Base-by-base conservation (phyloP, 2,797 vertebrate genomes). In the Galago senegalensis region DNA sequence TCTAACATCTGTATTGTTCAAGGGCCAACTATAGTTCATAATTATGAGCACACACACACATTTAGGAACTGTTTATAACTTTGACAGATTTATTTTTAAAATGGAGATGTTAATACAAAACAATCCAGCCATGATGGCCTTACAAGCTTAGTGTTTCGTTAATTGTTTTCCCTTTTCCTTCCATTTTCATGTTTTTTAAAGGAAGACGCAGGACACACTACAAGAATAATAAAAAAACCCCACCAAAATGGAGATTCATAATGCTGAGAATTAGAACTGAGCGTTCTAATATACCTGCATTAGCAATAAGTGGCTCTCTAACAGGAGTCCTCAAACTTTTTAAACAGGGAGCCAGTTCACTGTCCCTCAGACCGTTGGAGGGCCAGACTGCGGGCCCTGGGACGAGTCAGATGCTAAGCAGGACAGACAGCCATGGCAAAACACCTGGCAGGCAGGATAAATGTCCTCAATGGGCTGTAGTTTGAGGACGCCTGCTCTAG, bases 71-170 rank as follows among this genome's bases (percentile, higher is more conserved):
- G 9, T 63, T 88, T 9, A 86, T 27, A 16, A 81, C n/a, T 91
- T 17, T 29, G 67, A 82, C 4, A 27, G 37, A 73, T 95, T 94
- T 72, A 79, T 72, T 63, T 87, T 53, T 94, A 75, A 87, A 58
- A 58, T 13, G 20, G n/a, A 92, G 10, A 23, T 27, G 92, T 31
- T n/a, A 65, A 49, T 49, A 87, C 4, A 90, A 40, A 92, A 90
- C 21, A 75, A 90, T 73, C n/a, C 18, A 90, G 37, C 18, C 37
- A 79, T 27, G 31, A 40, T 13, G 7, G 46, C 69, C 77, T 70
- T 76, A 31, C 18, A 69, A 90, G 29, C 61, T 82, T 82, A 58
- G 69, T 25, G 49, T 93, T 89, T 85, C n/a, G 53, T 85, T 70
- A 31, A 27, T 43, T 76, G n/a, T 76, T 89, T 94, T 81, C 53